Evolutionary conservation across 1,140 invertebrate species (phyloP).

Genomic region (Bombus huntii): DNA sequence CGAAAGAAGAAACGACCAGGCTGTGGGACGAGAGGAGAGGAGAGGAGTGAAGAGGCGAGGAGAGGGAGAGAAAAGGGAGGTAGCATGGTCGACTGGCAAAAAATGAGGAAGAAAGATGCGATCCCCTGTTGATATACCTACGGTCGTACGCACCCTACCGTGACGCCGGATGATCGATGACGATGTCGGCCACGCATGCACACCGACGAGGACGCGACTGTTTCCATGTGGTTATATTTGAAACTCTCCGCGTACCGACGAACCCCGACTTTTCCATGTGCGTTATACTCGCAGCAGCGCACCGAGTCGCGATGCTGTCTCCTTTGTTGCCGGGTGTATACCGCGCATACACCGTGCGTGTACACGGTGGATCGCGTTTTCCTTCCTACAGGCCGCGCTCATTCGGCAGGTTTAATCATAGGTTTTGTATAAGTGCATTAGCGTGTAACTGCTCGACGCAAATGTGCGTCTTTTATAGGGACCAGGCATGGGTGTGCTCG

Average conservation of each 20-base stretch:
- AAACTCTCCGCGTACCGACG: not conserved
- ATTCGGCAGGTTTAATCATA: conserved; percentile 48
- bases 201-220: not conserved
- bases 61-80: conserved; percentile 5
- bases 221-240: not conserved
- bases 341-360: not conserved
- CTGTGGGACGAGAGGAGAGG: not conserved
- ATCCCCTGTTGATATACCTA: conserved; percentile 65
- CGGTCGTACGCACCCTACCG: conserved; percentile 65
- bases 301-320: conserved; percentile 26
- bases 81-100: conserved; percentile 60
- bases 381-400: not conserved
- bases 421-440: conserved; percentile 60
- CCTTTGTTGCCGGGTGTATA: conserved; percentile 22
- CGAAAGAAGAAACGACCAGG: conserved; percentile 42
- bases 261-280: not conserved
- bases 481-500: not conserved
- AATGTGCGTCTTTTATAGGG: conserved; percentile 50
- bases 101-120: conserved; percentile 64
- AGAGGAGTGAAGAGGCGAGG: not conserved
- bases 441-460: conserved; percentile 48
- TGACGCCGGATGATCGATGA: conserved; percentile 70
- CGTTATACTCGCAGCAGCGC: not conserved
- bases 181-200: conserved; percentile 62
- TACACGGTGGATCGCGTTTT: not conserved